Conservation (phyloP, 2,113 vertebrate species). For the Chaenogobius annularis region DNA sequence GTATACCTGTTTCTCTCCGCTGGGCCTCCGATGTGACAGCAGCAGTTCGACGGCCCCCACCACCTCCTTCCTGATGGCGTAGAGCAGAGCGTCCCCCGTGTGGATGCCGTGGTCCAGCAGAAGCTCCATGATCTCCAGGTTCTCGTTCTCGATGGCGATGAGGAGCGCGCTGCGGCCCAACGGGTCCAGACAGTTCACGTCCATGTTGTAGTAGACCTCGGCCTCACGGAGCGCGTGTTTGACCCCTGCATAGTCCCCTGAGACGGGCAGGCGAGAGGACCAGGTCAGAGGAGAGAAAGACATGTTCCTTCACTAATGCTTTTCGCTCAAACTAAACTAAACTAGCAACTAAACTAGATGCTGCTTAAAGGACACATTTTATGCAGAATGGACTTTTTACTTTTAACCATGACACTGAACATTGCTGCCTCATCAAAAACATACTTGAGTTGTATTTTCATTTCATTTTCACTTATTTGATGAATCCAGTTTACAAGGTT, state of each 20-base stretch:
- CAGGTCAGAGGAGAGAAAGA: background rate
- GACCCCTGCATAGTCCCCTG: conserved; percentile 91
- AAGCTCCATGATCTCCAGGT: conserved; percentile 98
- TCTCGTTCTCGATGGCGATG: conserved; percentile 98
- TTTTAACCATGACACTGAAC: too few species aligned
- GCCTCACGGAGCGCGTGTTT: conserved; percentile 93
- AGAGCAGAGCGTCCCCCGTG: conserved; percentile 91
- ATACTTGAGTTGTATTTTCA: too few species aligned
- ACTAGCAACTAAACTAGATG: too few species aligned
- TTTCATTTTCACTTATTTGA: too few species aligned
- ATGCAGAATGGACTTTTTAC: too few species aligned
- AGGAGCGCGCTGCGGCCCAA: conserved; percentile 94
- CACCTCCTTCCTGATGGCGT: conserved; percentile 96
- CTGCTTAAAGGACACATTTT: too few species aligned
- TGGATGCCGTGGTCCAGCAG: conserved; percentile 90
- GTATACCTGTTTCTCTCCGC: conserved; percentile 86
- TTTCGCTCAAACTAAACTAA: too few species aligned
- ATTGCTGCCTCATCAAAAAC: too few species aligned
- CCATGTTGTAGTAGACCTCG: conserved; percentile 98
- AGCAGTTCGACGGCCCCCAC: conserved; percentile 97
- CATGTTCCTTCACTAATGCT: background rate
- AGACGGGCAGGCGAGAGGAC: too few species aligned
- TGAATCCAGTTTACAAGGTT: too few species aligned
- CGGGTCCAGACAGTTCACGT: conserved; percentile 97
- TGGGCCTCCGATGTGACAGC: conserved; percentile 88